Base-by-base conservation (phyloP, 2,113 vertebrate genomes). In the Atractosteus spatula region DNA sequence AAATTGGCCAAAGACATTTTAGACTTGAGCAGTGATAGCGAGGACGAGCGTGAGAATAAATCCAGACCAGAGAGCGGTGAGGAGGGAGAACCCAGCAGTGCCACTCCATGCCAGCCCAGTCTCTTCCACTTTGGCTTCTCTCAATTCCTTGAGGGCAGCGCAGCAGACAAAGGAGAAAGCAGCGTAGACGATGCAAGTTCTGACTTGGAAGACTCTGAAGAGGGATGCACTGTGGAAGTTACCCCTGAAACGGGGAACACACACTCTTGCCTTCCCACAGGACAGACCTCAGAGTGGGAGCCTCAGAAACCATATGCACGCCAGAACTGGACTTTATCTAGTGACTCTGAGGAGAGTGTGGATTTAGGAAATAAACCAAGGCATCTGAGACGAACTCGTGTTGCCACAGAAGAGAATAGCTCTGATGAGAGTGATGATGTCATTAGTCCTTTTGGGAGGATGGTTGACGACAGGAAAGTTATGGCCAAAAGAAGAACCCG, bases 51-150 rank as follows among this genome's bases (percentile, higher is more conserved):
- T 0, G 74, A 74, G 69, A 73, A 65, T 13, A 75, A 82, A 72
- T 44, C 51, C 69, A 84, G 83, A 84, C 7, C 3, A 69, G 42
- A 51, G 2, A 82, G 59, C 73, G 77, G 17, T 51, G 83, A 74
- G 79, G 41, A 7, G 65, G 69, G 14, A 66, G 78, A 63, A 11
- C 11, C 77, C 55, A 80, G 62, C 47, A 80, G 70, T 71, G 47
- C 44, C 54, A 3, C 73, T 70, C 74, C 82, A 3, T 82, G 82
- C 51, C 91, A 88, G 42, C 86, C 90, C 66, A 94, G 84, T 55
- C 91, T 96, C 64, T 80, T 91, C 41, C 93, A 95, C 4, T 92
- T 92, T 68, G 94, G 92, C 12, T 94, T 99, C 63, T 95, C 92
- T 45, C 90, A 81, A 69, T 66, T 96, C 54, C 85, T 97, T 0